Evolutionary conservation across 2,888 invertebrate species (phyloP).

Genomic region (Sphecodes monilicornis): DNA sequence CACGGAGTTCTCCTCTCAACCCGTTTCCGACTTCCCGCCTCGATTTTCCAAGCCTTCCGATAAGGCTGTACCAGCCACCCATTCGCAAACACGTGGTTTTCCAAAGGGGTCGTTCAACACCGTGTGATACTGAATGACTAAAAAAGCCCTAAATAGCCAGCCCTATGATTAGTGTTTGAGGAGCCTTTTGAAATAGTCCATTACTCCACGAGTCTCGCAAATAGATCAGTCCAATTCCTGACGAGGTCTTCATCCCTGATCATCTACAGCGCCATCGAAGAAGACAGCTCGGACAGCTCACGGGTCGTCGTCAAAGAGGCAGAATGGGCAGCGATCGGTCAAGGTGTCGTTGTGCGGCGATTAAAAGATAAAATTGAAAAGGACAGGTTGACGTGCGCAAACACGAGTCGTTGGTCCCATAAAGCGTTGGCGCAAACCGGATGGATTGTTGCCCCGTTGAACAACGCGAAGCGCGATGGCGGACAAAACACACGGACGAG

Average conservation of each 20-base stretch:
- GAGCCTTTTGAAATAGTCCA: too few species aligned
- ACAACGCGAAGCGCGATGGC: not conserved
- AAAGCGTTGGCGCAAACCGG: constrained; percentile 2
- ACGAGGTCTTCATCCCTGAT: not conserved
- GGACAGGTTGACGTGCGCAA: constrained; percentile 8
- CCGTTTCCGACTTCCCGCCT: too few species aligned
- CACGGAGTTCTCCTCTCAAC: too few species aligned
- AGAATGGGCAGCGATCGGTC: not conserved
- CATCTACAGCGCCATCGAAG: not conserved
- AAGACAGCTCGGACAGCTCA: not conserved
- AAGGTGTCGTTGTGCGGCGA: not conserved
- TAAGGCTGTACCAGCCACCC: too few species aligned
- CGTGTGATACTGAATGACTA: too few species aligned
- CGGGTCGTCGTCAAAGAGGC: not conserved
- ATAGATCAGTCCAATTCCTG: not conserved
- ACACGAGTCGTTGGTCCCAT: constrained; percentile 3
- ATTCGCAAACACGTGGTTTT: too few species aligned
- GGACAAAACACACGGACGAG: not conserved
- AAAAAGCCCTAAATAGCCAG: too few species aligned
- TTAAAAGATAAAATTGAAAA: not conserved
- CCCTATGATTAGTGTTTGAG: too few species aligned
- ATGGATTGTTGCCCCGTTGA: not conserved
- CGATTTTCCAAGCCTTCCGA: too few species aligned
- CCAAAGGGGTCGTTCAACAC: too few species aligned
- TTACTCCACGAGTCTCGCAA: not conserved